These are phyloP conservation scores for Himalopsyche japonica DNA, from an alignment of 2,888 invertebrate species.

Conservation along the genomic window DNA sequence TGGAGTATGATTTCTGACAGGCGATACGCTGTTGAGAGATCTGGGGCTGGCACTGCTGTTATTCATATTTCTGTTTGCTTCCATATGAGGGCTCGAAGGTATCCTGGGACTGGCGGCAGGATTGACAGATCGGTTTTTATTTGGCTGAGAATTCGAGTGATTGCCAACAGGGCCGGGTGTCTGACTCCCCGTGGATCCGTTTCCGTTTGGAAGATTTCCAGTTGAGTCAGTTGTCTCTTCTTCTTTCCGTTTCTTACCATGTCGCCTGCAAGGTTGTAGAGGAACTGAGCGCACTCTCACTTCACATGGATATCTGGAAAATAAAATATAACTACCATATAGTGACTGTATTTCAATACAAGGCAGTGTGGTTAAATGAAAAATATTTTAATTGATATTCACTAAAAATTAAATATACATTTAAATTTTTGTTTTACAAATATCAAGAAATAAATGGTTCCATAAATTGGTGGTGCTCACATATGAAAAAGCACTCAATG, in stretches of 20 bases:
- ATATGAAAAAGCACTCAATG: conserved; percentile 37
- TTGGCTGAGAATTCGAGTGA: conserved; percentile 43
- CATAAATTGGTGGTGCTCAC: background rate
- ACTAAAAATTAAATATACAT: background rate
- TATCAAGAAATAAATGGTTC: background rate
- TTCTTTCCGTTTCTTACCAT: conserved; percentile 78
- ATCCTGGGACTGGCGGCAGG: conserved; percentile 53
- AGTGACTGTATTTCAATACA: background rate
- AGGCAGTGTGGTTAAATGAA: too few species aligned
- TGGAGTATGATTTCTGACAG: conserved; percentile 54
- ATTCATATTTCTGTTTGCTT: conserved; percentile 42
- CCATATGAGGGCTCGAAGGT: conserved; percentile 50
- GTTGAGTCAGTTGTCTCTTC: conserved; percentile 61
- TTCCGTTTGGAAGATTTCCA: conserved; percentile 41
- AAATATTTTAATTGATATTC: too few species aligned
- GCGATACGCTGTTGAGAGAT: conserved; percentile 62
- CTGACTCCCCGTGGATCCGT: conserved; percentile 43
- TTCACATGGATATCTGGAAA: conserved; percentile 80
- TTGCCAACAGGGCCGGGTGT: conserved; percentile 49
- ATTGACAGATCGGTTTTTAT: conserved; percentile 46
- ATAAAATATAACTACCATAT: background rate
- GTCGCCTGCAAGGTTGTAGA: conserved; percentile 77
- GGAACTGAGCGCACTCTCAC: conserved; percentile 85
- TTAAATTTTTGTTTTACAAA: background rate
- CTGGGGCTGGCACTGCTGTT: conserved; percentile 53